Conservation (phyloP, 2,888 invertebrate genomes). For the Bugula neritina region DNA sequence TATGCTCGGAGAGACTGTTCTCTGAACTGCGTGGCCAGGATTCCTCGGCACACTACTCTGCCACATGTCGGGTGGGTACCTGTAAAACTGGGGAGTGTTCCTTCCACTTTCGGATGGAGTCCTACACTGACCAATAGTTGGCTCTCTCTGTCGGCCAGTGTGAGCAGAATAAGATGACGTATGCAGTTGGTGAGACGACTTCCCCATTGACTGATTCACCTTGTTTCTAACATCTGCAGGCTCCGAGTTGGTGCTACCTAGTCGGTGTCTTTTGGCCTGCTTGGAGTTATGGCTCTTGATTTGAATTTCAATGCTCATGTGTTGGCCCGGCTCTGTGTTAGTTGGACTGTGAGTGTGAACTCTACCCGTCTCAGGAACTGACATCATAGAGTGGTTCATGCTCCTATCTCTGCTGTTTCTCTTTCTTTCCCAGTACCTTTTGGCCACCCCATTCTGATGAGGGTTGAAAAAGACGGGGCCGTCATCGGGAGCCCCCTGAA, state of each 20-base stretch:
- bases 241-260: conserved; percentile 21
- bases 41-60: conserved; percentile 17
- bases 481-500: conserved; percentile 26
- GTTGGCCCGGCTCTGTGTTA: conserved; percentile 39
- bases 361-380: neutral
- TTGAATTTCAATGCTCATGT: conserved; percentile 43
- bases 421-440: conserved; percentile 78
- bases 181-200: neutral
- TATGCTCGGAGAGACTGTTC: neutral
- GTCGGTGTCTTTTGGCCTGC: neutral
- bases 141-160: neutral
- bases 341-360: conserved; percentile 32
- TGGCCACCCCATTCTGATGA: conserved; percentile 84
- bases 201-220: conserved; percentile 2
- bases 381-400: neutral
- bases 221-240: conserved; percentile 25
- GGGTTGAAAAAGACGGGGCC: conserved; percentile 75
- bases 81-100: neutral
- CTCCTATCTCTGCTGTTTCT: conserved; percentile 3
- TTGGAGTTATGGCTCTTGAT: conserved; percentile 33
- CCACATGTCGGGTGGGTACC: conserved; percentile 22
- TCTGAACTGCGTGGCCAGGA: neutral
- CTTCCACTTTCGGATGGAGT: conserved; percentile 14
- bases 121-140: conserved; percentile 3
- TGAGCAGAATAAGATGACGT: neutral